Percentiles rank a stretch among this genome's conserved stretches.
Evolutionary conservation across 2,888 invertebrate species (phyloP).

Genomic region (Chymomyza procnemis): DNA sequence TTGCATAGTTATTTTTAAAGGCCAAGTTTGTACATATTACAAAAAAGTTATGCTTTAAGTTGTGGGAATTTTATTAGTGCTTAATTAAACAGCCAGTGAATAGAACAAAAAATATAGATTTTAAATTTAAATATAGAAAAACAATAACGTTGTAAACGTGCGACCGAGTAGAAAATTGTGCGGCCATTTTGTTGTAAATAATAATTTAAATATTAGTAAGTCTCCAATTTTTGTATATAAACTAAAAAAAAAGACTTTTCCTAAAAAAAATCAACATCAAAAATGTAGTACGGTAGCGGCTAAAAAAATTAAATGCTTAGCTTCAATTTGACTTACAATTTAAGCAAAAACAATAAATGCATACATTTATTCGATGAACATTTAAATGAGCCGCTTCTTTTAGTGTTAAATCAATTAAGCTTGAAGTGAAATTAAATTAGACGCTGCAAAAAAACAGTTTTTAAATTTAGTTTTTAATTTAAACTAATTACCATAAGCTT

Average conservation of each 20-base stretch:
- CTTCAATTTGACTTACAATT: conserved; percentile 39
- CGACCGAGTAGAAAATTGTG: conserved; percentile 4
- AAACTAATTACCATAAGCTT: not conserved
- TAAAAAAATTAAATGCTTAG: conserved; percentile 34
- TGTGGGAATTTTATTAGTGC: not conserved
- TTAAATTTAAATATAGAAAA: not conserved
- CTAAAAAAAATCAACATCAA: not conserved
- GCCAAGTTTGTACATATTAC: not conserved
- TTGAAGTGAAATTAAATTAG: conserved; percentile 26
- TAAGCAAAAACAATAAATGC: conserved; percentile 2
- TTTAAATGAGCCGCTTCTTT: conserved; percentile 52
- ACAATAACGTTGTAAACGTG: conserved; percentile 40
- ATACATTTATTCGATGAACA: not conserved
- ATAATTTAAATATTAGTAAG: conserved; percentile 17
- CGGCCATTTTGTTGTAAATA: conserved; percentile 44
- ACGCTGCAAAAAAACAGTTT: conserved; percentile 32
- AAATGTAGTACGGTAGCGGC: conserved; percentile 17
- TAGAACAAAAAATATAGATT: conserved; percentile 12
- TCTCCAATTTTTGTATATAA: conserved; percentile 51
- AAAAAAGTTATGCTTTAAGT: not conserved
- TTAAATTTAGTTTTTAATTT: conserved; percentile 12
- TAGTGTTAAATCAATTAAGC: conserved; percentile 43
- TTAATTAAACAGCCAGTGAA: conserved; percentile 13
- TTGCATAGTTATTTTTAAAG: not conserved
- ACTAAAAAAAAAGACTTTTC: conserved; percentile 41